Percentiles rank a stretch among this genome's conserved stretches.
These are phyloP conservation scores for Aphidius ervi DNA, from an alignment of 1,140 invertebrate species.

Conservation along the genomic window DNA sequence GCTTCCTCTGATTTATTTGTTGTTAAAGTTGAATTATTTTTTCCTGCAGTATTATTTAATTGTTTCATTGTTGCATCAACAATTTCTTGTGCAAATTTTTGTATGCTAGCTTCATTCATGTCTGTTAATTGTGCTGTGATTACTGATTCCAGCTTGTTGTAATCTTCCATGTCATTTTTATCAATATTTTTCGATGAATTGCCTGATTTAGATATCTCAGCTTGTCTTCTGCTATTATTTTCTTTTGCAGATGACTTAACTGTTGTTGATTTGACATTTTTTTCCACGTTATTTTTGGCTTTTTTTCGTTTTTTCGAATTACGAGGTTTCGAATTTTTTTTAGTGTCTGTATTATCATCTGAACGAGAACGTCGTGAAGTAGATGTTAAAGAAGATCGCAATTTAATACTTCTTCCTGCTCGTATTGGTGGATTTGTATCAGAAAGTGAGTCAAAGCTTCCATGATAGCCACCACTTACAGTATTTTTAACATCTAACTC, in stretches of 20 bases:
- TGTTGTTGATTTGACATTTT: background rate
- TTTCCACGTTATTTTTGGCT: background rate
- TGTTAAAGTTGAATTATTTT: background rate
- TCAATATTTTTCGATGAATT: slow-evolving; percentile 17
- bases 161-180: slow-evolving; percentile 15
- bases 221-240: background rate
- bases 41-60: slow-evolving; percentile 12
- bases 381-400: background rate
- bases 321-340: background rate
- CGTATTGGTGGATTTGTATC: background rate
- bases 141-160: slow-evolving; percentile 17
- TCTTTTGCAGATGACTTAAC: background rate
- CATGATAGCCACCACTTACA: too few species aligned
- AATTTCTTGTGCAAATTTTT: slow-evolving; percentile 19
- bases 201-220: background rate
- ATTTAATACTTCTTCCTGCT: background rate
- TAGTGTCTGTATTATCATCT: background rate
- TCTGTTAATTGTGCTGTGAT: slow-evolving; percentile 15
- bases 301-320: slow-evolving; percentile 1
- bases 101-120: slow-evolving; percentile 14
- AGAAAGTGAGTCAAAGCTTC: background rate
- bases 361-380: background rate
- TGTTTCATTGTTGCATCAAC: slow-evolving; percentile 22
- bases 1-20: background rate
- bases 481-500: background rate